Evolutionary conservation across 2,797 vertebrate genomes (phyloP).

Genomic region (Sphaeramia orbicularis): DNA sequence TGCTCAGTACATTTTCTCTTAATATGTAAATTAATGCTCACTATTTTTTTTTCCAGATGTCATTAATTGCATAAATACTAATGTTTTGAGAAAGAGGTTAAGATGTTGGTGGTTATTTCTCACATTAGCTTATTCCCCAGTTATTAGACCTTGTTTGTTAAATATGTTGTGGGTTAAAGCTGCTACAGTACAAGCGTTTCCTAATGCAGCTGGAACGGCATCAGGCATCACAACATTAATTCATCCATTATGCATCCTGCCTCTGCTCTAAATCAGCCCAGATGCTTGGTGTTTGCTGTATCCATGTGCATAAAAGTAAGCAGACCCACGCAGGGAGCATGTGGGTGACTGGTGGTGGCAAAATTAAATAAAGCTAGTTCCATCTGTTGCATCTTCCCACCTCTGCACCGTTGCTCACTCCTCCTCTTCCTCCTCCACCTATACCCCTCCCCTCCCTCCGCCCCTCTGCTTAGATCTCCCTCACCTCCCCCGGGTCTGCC

Average conservation of each 20-base stretch:
- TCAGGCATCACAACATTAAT: constrained; percentile 16
- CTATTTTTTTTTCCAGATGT: too few relatives aligned
- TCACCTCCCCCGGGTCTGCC: constrained; percentile 89
- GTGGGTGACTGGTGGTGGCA: constrained; percentile 49
- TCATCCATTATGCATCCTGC: constrained; percentile 17
- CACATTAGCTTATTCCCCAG: too few relatives aligned
- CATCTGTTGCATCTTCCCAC: constrained; percentile 58
- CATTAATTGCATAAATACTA: too few relatives aligned
- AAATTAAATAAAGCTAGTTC: constrained; percentile 62
- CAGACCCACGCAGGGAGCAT: constrained; percentile 47
- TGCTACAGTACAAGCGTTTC: constrained; percentile 1
- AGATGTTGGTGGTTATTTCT: too few relatives aligned
- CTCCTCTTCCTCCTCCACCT: constrained; percentile 28
- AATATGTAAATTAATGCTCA: too few relatives aligned
- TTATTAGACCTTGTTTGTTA: too few relatives aligned
- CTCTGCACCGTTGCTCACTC: constrained; percentile 41
- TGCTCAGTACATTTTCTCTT: too few relatives aligned
- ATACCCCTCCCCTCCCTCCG: not conserved
- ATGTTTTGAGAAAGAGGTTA: too few relatives aligned
- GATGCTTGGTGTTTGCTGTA: constrained; percentile 8
- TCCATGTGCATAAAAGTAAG: constrained; percentile 38
- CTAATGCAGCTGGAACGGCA: constrained; percentile 15
- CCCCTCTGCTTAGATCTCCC: constrained; percentile 51
- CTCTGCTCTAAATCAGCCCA: constrained; percentile 2
- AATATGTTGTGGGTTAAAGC: not conserved